Evolutionary conservation across 1,140 invertebrate species (phyloP).

Genomic region (Drosophila auraria): DNA sequence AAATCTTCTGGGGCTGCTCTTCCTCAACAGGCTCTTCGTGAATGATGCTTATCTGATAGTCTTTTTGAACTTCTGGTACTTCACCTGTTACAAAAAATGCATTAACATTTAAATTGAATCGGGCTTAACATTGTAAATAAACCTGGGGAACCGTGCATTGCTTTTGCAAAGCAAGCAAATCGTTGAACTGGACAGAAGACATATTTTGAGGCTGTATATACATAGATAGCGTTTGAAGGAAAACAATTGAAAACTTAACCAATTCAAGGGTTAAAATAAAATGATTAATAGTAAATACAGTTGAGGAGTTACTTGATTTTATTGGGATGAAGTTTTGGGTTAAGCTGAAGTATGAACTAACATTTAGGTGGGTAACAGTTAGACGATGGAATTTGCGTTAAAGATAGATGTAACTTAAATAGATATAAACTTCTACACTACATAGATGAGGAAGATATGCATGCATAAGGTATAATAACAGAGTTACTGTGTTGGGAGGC

Average conservation of each 20-base stretch:
- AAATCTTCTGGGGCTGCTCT: slow-evolving; percentile 59
- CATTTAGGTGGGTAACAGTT: slow-evolving; percentile 4
- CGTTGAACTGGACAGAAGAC: slow-evolving; percentile 59
- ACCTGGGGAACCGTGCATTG: slow-evolving; percentile 61
- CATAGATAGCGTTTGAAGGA: slow-evolving; percentile 45
- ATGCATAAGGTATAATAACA: slow-evolving; percentile 18
- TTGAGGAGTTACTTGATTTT: slow-evolving; percentile 34
- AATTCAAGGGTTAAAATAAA: slow-evolving; percentile 18
- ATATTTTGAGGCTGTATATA: slow-evolving; percentile 59
- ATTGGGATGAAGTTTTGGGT: background rate
- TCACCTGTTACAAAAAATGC: slow-evolving; percentile 75
- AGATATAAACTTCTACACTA: slow-evolving; percentile 7
- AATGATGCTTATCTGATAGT: slow-evolving; percentile 77
- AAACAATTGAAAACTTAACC: slow-evolving; percentile 31
- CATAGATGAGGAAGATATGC: slow-evolving; percentile 1
- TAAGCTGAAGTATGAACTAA: background rate
- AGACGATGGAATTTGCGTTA: background rate
- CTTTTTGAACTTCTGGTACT: slow-evolving; percentile 66
- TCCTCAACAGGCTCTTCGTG: slow-evolving; percentile 74
- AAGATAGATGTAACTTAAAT: slow-evolving; percentile 1
- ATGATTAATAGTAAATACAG: slow-evolving; percentile 7
- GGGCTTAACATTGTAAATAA: slow-evolving; percentile 5
- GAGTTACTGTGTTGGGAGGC: slow-evolving; percentile 39
- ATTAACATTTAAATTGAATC: slow-evolving; percentile 34
- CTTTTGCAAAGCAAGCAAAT: slow-evolving; percentile 70